Evolutionary conservation across 1,140 invertebrate species (phyloP).

Genomic region (Ips nitidus): DNA sequence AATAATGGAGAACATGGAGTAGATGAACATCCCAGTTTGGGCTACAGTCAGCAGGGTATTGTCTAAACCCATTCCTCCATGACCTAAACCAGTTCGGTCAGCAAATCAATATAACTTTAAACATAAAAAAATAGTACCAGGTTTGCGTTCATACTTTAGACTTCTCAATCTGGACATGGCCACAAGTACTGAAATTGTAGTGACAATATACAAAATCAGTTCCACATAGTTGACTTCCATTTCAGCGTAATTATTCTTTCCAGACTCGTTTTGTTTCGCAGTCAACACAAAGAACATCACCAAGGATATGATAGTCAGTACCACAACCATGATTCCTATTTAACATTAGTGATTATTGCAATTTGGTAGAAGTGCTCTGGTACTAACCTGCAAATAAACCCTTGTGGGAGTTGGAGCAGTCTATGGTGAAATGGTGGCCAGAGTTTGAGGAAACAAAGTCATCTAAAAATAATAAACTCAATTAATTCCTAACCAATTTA

Average conservation of each 20-base stretch:
- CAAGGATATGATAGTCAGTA: constrained; percentile 83
- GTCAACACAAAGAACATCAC: constrained; percentile 90
- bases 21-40: constrained; percentile 85
- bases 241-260: constrained; percentile 60
- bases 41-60: constrained; percentile 83
- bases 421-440: constrained; percentile 79
- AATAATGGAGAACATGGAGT: constrained; percentile 84
- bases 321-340: constrained; percentile 59
- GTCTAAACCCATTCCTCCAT: constrained; percentile 67
- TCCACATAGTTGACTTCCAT: constrained; percentile 78
- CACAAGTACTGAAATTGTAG: constrained; percentile 56
- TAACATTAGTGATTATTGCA: not conserved
- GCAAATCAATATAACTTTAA: not conserved
- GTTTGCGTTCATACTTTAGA: constrained; percentile 61
- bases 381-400: constrained; percentile 77
- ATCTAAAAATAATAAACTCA: constrained; percentile 36
- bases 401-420: constrained; percentile 85
- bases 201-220: constrained; percentile 67
- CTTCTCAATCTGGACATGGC: constrained; percentile 66
- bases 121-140: constrained; percentile 50
- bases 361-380: not conserved
- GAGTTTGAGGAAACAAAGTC: constrained; percentile 39
- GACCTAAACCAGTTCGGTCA: not conserved
- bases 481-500: constrained; percentile 3
- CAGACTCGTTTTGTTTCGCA: constrained; percentile 58